Evolutionary conservation across 2,797 vertebrate genomes (phyloP).

Genomic region (Hydrocynus forskahlii): DNA sequence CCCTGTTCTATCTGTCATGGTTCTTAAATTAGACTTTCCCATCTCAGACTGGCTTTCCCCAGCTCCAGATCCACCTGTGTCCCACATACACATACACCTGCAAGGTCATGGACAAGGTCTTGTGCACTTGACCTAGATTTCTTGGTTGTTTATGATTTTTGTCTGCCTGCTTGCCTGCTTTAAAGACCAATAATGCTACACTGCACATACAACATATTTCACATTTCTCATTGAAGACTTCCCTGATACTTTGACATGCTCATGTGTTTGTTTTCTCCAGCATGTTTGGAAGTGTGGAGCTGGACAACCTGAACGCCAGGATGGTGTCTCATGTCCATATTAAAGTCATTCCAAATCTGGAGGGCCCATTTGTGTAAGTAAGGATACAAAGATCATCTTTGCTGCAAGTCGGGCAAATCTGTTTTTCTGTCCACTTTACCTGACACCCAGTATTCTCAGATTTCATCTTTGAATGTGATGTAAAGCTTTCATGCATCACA

Average conservation of each 20-base stretch:
- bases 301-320: conserved; percentile 73
- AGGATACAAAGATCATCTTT: background rate
- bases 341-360: conserved; percentile 74
- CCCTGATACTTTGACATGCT: background rate
- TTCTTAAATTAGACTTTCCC: no score
- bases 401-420: background rate
- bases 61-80: no score
- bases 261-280: conserved; percentile 59
- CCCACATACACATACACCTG: no score
- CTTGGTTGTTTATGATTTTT: no score
- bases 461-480: background rate
- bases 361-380: conserved; percentile 75
- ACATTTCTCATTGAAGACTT: background rate
- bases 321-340: conserved; percentile 78
- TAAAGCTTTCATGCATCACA: background rate
- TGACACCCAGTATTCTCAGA: background rate
- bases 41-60: no score
- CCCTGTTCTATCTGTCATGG: no score
- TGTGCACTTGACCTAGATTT: no score
- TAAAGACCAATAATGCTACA: no score
- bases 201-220: no score
- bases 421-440: background rate
- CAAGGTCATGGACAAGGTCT: no score
- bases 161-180: no score
- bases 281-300: conserved; percentile 81